Evolutionary conservation across 2,797 vertebrate genomes (phyloP).

Genomic region (Schizothorax lantsangensis): DNA sequence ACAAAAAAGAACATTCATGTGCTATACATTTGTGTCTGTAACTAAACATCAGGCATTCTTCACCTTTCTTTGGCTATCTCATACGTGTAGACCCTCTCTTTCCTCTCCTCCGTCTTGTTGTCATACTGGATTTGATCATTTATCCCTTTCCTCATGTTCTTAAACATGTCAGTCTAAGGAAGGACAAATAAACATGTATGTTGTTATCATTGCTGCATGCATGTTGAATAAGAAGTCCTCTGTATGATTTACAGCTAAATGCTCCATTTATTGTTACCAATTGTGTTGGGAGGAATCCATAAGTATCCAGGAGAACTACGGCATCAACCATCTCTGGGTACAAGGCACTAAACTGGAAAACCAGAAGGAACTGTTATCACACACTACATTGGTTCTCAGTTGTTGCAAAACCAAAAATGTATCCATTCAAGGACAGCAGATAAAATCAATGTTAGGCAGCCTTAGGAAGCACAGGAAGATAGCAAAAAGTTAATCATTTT

Average conservation of each 20-base stretch:
- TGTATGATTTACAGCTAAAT: not conserved
- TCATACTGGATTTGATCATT: conserved; percentile 80
- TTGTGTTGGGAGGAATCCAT: conserved; percentile 78
- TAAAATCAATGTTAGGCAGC: not conserved
- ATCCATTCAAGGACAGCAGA: not conserved
- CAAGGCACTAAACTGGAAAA: conserved; percentile 82
- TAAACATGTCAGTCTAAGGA: conserved; percentile 67
- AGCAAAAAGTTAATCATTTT: not conserved
- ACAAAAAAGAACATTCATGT: not conserved
- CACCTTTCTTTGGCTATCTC: conserved; percentile 84
- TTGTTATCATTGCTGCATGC: not conserved
- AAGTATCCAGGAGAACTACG: conserved; percentile 84
- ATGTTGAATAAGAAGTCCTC: not conserved
- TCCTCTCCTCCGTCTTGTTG: conserved; percentile 66
- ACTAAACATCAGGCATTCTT: not conserved
- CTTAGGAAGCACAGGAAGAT: not conserved
- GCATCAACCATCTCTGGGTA: conserved; percentile 92
- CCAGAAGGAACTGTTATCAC: conserved; percentile 23
- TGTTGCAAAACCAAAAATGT: not conserved
- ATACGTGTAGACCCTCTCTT: conserved; percentile 71
- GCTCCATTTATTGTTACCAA: conserved; percentile 60
- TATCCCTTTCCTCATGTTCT: conserved; percentile 69
- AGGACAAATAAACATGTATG: not conserved
- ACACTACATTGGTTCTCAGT: not conserved
- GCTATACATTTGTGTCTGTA: not conserved